Evolutionary conservation across 2,888 invertebrate genomes (phyloP).

Genomic region (Strigamia maritima): DNA sequence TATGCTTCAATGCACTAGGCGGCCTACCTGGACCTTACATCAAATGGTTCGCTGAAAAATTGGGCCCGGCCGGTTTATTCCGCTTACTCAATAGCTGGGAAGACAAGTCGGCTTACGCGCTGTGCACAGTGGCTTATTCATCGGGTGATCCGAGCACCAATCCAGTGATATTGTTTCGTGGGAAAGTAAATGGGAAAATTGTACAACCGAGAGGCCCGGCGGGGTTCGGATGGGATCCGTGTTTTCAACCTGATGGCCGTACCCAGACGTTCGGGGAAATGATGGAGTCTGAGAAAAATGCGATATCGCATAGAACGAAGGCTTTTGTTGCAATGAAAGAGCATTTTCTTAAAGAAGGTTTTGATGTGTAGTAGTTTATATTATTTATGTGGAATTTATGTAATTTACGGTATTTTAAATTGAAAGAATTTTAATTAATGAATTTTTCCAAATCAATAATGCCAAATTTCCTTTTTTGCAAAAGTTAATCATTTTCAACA

Average conservation of each 20-base stretch:
- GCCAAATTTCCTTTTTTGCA: no score
- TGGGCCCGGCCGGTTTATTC: slow-evolving; percentile 80
- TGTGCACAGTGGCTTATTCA: slow-evolving; percentile 89
- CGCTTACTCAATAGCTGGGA: slow-evolving; percentile 75
- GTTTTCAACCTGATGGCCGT: slow-evolving; percentile 80
- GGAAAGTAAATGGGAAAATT: slow-evolving; percentile 77
- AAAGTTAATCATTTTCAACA: no score
- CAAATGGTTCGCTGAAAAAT: slow-evolving; percentile 92
- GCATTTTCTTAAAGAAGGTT: slow-evolving; percentile 60
- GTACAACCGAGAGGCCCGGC: slow-evolving; percentile 79
- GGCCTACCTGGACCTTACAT: slow-evolving; percentile 88
- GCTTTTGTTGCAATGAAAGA: slow-evolving; percentile 70
- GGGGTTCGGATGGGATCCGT: slow-evolving; percentile 97
- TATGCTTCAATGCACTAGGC: slow-evolving; percentile 88
- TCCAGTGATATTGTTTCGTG: slow-evolving; percentile 70
- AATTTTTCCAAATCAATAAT: no score
- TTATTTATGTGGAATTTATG: no score
- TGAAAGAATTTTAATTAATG: no score
- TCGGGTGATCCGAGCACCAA: slow-evolving; percentile 53
- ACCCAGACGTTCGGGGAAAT: slow-evolving; percentile 87
- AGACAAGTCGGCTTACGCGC: slow-evolving; percentile 86
- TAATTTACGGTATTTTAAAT: no score
- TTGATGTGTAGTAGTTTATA: no score
- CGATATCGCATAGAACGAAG: slow-evolving; percentile 85
- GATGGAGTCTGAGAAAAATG: slow-evolving; percentile 78